Evolutionary conservation across 1,140 invertebrate species (phyloP).

Genomic region (Diorhabda carinulata): DNA sequence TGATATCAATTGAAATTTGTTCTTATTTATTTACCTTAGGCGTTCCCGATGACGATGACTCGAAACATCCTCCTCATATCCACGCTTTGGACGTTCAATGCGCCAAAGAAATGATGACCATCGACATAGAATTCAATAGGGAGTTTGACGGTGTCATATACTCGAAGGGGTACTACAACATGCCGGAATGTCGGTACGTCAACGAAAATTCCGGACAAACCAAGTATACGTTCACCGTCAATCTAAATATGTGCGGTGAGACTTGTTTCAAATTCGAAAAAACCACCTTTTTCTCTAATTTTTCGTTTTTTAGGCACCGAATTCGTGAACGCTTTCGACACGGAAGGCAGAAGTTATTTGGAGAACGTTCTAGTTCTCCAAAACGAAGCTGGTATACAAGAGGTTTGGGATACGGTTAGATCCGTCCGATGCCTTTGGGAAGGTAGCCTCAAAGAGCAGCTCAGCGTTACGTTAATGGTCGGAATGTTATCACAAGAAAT

Average conservation of each 20-base stretch:
- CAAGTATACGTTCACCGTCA: constrained; percentile 71
- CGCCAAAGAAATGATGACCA: constrained; percentile 78
- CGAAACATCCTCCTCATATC: constrained; percentile 69
- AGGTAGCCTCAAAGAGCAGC: constrained; percentile 70
- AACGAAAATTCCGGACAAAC: constrained; percentile 63
- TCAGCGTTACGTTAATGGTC: constrained; percentile 70
- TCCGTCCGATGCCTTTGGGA: constrained; percentile 78
- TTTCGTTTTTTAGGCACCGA: constrained; percentile 55
- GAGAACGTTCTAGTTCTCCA: constrained; percentile 77
- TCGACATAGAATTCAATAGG: constrained; percentile 74
- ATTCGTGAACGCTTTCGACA: constrained; percentile 74
- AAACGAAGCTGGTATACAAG: constrained; percentile 76
- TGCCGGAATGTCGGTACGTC: constrained; percentile 70
- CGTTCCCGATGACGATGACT: constrained; percentile 46
- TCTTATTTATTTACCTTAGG: constrained; percentile 1
- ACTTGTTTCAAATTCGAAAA: neutral
- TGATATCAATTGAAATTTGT: neutral
- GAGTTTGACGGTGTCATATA: constrained; percentile 76
- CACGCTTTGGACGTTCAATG: constrained; percentile 72
- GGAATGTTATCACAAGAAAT: constrained; percentile 77
- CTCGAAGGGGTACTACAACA: constrained; percentile 72
- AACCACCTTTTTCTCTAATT: neutral
- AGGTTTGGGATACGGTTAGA: constrained; percentile 77
- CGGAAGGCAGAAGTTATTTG: constrained; percentile 70
- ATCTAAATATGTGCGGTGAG: constrained; percentile 65